Base-by-base conservation (phyloP, 2,113 vertebrate genomes). In the Vimba vimba region DNA sequence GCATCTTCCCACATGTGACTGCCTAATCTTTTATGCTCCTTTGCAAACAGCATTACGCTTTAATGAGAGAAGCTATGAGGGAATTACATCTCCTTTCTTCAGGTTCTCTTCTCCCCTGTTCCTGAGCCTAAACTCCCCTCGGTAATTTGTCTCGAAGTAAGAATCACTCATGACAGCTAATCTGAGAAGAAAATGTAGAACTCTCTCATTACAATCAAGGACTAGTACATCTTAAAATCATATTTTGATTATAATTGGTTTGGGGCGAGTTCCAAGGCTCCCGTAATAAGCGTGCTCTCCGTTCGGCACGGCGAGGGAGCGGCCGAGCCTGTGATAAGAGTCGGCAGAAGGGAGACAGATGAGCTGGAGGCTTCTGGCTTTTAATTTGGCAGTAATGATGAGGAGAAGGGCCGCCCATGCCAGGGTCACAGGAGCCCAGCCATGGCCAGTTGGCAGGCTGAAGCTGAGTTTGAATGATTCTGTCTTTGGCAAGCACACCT, bases 211-310 rank as follows among this genome's bases (percentile, higher is more conserved):
- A 75, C 66, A 86, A 84, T 87, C 84, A 87, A 79, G 39, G 13
- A 33, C 39, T 69, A 82, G 75, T 85, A 21, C 74, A 80, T 73
- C 80, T 88, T 86, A 89, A 89, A 87, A 88, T 87, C 83, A 85
- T 90, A 85, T 45, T 82, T 68, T 78, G 86, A 89, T 87, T 91
- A 90, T 83, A 80, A 93, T 89, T 86, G 90, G 91, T 91, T 87
- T 69, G 52, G 88, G 91, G 85, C 79, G 4, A 73, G 23, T 78
- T 87, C 89, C 90, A 92, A 74, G 59, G 82, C 73, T 2, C 52
- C 62, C 43, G 45, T 69, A 85, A 83, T 71, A 33, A 73, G 81
- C 64, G 47, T 55, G 43, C 23, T 82, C 79, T 62, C 39, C 71
- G 64, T 36, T 62, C 50, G 52, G 76, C 52, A 19, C 19, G 2